phyloP scores from a whole-genome alignment of 2,113 vertebrate species.

The Dasyurus viverrinus region DNA sequence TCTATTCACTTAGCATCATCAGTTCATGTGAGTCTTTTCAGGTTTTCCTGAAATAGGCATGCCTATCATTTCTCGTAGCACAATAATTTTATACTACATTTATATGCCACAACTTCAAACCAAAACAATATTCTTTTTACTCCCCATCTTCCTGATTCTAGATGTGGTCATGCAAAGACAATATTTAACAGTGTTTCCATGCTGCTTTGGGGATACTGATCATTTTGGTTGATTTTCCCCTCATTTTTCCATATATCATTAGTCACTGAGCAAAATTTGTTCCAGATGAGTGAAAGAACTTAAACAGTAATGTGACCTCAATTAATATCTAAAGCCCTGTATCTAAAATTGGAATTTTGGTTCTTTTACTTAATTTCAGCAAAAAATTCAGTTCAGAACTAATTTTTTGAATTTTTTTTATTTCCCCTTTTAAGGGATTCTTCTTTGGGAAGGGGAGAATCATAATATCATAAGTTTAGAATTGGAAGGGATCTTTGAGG shows the following conservation, averaged over 20 bases:
- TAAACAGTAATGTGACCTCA: slow-evolving; percentile 69
- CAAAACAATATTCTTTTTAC: background rate
- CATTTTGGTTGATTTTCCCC: slow-evolving; percentile 46
- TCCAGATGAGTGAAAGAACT: slow-evolving; percentile 79
- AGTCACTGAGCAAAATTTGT: slow-evolving; percentile 81
- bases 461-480: background rate
- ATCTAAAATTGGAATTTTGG: background rate
- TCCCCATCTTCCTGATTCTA: background rate
- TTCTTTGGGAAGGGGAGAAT: background rate
- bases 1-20: no score
- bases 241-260: slow-evolving; percentile 57
- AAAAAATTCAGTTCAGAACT: background rate
- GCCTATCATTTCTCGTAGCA: no score
- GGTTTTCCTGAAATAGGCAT: no score
- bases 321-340: slow-evolving; percentile 72
- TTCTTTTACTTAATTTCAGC: background rate
- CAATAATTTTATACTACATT: no score
- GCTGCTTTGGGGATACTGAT: slow-evolving; percentile 59
- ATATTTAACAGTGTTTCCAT: slow-evolving; percentile 15
- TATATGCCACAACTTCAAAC: background rate
- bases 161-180: slow-evolving; percentile 22
- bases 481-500: background rate
- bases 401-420: background rate
- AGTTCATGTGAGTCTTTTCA: no score
- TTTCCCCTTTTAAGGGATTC: background rate